These are phyloP conservation scores for Cherax destructor DNA, from an alignment of 1,140 invertebrate genomes.

Conservation along the genomic window DNA sequence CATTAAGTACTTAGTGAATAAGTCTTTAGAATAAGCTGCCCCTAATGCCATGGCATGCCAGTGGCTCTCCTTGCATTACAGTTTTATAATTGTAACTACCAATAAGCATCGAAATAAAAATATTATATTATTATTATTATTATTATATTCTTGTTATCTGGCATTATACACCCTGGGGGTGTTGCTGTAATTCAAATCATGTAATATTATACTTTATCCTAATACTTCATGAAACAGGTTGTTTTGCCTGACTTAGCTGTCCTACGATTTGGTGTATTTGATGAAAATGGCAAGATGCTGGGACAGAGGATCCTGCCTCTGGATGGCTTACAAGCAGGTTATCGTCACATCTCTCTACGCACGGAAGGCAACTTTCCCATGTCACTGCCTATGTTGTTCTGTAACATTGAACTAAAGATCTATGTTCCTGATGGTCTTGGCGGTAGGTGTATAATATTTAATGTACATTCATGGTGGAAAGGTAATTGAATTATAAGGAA, in stretches of 20 bases:
- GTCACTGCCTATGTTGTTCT: conserved; percentile 98
- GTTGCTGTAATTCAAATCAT: no score
- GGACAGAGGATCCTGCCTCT: conserved; percentile 98
- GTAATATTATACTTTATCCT: not conserved
- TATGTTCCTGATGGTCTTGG: conserved; percentile 99
- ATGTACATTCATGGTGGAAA: not conserved
- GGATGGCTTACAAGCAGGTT: conserved; percentile 97
- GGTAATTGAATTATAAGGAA: not conserved
- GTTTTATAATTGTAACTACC: no score
- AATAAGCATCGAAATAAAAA: no score
- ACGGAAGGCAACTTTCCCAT: conserved; percentile 99
- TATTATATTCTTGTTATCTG: no score
- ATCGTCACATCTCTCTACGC: conserved; percentile 96
- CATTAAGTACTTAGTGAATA: no score
- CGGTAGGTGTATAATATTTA: conserved; percentile 79
- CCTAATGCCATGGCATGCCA: no score
- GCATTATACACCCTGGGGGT: no score
- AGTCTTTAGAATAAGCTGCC: no score
- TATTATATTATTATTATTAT: no score
- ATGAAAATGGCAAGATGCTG: conserved; percentile 97
- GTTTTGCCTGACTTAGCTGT: conserved; percentile 98
- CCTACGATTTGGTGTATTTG: conserved; percentile 97
- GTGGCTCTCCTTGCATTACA: no score
- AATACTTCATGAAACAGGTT: conserved; percentile 79
- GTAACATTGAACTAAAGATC: conserved; percentile 99